Percentiles rank a stretch among this genome's conserved stretches.
phyloP scores from a whole-genome alignment of 2,888 invertebrate genomes.

The Cosmia trapezina region DNA sequence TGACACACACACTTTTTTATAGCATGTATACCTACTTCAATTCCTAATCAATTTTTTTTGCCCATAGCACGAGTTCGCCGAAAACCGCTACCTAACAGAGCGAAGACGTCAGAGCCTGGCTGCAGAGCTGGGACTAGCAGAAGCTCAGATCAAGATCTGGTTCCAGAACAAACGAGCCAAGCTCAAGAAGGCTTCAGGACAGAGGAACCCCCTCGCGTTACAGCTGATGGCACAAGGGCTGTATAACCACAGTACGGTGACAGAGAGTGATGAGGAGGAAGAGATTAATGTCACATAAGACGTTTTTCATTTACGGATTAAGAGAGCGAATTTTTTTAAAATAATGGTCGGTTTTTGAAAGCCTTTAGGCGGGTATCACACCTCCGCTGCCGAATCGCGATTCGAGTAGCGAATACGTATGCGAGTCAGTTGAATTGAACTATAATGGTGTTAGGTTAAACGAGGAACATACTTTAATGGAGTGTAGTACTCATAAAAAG shows the following conservation, averaged over 20 bases:
- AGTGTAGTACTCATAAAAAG: no score
- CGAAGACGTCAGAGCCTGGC: slow-evolving; percentile 97
- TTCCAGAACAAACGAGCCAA: slow-evolving; percentile 99
- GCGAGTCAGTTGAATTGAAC: no score
- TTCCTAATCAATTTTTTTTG: neutral
- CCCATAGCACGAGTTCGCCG: slow-evolving; percentile 95
- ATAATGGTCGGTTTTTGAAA: neutral
- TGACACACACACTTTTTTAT: no score
- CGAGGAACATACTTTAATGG: no score
- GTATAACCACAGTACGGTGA: slow-evolving; percentile 93
- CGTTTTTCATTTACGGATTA: neutral
- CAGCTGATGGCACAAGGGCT: slow-evolving; percentile 98
- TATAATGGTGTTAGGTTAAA: no score
- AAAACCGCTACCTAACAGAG: slow-evolving; percentile 98
- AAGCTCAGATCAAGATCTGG: slow-evolving; percentile 99
- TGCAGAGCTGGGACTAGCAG: slow-evolving; percentile 97
- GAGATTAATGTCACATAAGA: slow-evolving; percentile 76
- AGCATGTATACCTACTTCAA: no score
- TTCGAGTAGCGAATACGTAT: no score
- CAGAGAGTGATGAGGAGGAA: slow-evolving; percentile 91
- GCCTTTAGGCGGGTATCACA: no score
- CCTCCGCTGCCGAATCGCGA: no score
- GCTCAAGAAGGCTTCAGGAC: slow-evolving; percentile 97
- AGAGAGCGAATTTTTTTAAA: neutral
- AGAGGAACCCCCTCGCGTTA: slow-evolving; percentile 95